These are phyloP conservation scores for Neoascia interrupta DNA, from an alignment of 2,888 invertebrate genomes.

Conservation along the genomic window DNA sequence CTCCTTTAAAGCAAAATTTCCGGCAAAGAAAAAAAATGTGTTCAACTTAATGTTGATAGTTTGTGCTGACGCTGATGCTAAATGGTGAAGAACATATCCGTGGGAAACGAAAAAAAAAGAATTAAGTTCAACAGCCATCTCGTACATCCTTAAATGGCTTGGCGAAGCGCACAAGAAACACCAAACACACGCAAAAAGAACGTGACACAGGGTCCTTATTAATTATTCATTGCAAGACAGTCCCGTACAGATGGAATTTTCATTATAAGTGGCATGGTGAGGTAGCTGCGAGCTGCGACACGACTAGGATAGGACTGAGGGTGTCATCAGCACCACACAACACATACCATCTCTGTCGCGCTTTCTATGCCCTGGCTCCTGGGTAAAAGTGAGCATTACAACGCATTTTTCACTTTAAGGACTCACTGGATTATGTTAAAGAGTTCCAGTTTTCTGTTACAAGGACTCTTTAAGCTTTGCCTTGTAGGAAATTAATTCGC, in stretches of 20 bases:
- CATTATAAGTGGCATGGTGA: conserved; percentile 25
- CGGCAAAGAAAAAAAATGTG: conserved; percentile 3
- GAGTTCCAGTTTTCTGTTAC: conserved; percentile 17
- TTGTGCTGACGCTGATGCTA: conserved; percentile 1
- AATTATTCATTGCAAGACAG: conserved; percentile 65
- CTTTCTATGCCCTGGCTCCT: conserved; percentile 8
- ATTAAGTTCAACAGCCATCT: background rate
- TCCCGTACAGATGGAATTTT: conserved; percentile 42
- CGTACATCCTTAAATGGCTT: conserved; percentile 8
- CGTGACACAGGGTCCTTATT: conserved; percentile 49
- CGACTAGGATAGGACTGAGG: background rate
- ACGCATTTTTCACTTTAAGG: conserved; percentile 53
- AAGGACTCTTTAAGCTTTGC: conserved; percentile 41
- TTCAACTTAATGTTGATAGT: conserved; percentile 37
- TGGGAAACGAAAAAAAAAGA: conserved; percentile 6
- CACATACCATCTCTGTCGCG: background rate
- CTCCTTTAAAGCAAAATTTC: conserved; percentile 35
- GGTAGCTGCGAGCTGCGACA: too few species aligned
- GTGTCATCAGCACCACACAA: background rate
- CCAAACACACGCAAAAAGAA: conserved; percentile 8
- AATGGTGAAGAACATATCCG: conserved; percentile 27
- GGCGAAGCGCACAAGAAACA: background rate
- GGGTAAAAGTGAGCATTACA: conserved; percentile 50
- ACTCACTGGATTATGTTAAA: conserved; percentile 55
- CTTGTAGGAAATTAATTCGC: conserved; percentile 63